These are phyloP conservation scores for Brachyrhaphis roseni DNA, from an alignment of 2,797 vertebrate species.

Conservation along the genomic window DNA sequence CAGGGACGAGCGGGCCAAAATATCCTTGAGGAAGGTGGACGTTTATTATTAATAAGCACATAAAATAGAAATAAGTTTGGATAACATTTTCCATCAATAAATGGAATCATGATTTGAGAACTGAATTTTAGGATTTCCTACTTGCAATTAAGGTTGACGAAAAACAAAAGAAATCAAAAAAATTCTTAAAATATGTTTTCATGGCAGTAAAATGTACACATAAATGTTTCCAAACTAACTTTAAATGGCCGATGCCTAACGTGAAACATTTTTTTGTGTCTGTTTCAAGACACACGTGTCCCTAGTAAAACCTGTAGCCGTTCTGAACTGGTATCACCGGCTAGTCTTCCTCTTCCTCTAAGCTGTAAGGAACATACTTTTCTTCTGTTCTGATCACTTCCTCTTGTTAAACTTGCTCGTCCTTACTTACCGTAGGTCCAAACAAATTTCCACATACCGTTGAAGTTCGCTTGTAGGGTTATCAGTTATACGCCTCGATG, in stretches of 20 bases:
- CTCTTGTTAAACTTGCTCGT: background rate
- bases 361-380: background rate
- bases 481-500: background rate
- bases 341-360: background rate
- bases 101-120: background rate
- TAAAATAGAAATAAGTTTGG: background rate
- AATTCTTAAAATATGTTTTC: background rate
- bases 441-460: background rate
- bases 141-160: background rate
- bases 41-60: background rate
- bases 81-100: background rate
- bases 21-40: background rate
- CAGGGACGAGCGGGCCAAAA: background rate
- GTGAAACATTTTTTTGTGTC: background rate
- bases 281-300: background rate
- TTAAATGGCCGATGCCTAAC: background rate
- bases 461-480: background rate
- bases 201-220: background rate
- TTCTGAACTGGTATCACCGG: conserved; percentile 12
- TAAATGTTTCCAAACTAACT: background rate
- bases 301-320: background rate
- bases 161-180: background rate
- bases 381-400: background rate
- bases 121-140: background rate
- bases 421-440: background rate